Evolutionary conservation across 2,888 invertebrate genomes (phyloP).

Genomic region (Ormyrus labotus): DNA sequence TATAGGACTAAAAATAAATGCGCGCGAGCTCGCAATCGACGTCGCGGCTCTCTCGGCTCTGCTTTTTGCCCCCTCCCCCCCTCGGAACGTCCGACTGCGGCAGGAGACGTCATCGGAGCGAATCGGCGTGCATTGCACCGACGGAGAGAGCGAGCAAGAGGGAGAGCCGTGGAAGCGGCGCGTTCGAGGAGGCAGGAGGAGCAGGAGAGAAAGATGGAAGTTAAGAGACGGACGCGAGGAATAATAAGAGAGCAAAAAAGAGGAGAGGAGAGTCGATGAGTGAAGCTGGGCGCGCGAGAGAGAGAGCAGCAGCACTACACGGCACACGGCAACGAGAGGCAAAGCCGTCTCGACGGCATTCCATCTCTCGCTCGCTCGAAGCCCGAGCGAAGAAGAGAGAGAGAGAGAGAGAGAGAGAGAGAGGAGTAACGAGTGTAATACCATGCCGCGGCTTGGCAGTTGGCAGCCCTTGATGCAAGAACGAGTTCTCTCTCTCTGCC

Average conservation of each 20-base stretch:
- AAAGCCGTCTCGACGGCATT: slow-evolving; percentile 59
- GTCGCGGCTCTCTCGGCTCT: slow-evolving; percentile 34
- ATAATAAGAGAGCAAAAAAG: slow-evolving; percentile 52
- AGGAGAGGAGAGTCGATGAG: slow-evolving; percentile 25
- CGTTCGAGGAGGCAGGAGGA: not conserved
- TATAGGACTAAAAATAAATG: slow-evolving; percentile 55
- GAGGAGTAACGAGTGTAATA: slow-evolving; percentile 52
- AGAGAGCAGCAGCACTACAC: slow-evolving; percentile 45
- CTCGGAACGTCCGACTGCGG: slow-evolving; percentile 7
- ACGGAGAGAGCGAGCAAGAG: not conserved
- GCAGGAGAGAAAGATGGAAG: slow-evolving; percentile 41
- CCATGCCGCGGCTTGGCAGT: slow-evolving; percentile 47
- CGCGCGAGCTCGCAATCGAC: slow-evolving; percentile 41
- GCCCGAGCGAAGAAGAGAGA: slow-evolving; percentile 16
- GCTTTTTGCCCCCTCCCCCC: not conserved
- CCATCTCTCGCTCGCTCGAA: slow-evolving; percentile 54
- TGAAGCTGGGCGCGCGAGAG: slow-evolving; percentile 37
- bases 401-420: slow-evolving; percentile 23
- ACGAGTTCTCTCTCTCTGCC: slow-evolving; percentile 46
- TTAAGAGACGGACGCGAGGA: slow-evolving; percentile 53
- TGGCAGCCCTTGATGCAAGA: slow-evolving; percentile 58
- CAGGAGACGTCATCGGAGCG: slow-evolving; percentile 52
- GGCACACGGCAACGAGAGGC: slow-evolving; percentile 39
- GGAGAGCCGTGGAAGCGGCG: not conserved
- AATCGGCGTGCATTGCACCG: slow-evolving; percentile 35